Percentiles rank a stretch among this genome's conserved stretches.
phyloP scores from a whole-genome alignment of 2,113 vertebrate species.

The Cranoglanis bouderius region DNA sequence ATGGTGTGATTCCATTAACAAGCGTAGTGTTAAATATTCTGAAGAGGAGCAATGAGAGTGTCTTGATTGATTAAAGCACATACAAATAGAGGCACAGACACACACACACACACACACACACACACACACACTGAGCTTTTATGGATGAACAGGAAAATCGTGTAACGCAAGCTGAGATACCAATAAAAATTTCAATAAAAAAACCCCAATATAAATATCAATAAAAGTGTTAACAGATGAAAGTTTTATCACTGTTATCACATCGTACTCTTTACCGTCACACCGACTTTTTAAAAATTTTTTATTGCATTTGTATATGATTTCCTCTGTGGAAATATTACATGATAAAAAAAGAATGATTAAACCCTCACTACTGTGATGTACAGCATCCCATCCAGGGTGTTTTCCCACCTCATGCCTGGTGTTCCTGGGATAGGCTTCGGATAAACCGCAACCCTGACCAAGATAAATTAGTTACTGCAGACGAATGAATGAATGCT shows the following conservation, averaged over 20 bases:
- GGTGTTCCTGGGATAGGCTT: background rate
- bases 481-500: background rate
- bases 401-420: background rate
- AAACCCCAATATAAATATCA: background rate
- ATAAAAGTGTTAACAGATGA: background rate
- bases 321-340: background rate
- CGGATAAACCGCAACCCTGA: background rate
- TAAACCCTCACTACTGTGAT: background rate
- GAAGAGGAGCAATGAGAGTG: background rate
- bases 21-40: background rate
- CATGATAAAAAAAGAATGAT: background rate
- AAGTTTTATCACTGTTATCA: background rate
- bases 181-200: background rate
- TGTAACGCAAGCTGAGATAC: background rate
- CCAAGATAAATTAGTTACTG: background rate
- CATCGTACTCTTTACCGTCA: no score
- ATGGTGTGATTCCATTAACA: background rate
- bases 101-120: background rate
- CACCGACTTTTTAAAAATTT: background rate
- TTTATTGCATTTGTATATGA: background rate
- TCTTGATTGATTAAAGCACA: background rate
- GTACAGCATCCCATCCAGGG: background rate
- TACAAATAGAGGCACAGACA: background rate
- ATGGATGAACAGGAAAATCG: background rate
- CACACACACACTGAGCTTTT: background rate